Conservation (phyloP, 1,140 invertebrate species). For the Archivesica marissinica region DNA sequence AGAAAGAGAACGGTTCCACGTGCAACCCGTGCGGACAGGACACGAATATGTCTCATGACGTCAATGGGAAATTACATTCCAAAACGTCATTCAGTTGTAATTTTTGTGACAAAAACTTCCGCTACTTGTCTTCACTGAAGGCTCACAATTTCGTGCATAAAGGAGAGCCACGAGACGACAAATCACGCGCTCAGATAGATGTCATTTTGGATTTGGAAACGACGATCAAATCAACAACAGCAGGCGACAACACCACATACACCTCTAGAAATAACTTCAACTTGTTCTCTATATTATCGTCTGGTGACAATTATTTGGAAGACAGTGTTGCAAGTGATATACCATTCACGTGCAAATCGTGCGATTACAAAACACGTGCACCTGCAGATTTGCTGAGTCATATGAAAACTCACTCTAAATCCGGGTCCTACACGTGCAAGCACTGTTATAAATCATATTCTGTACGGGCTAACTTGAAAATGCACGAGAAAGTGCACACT, state of each 20-base stretch:
- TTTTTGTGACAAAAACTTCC: constrained; percentile 41
- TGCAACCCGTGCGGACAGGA: constrained; percentile 22
- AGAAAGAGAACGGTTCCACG: too few species aligned
- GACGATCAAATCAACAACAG: too few species aligned
- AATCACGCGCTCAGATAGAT: too few species aligned
- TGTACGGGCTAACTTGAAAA: constrained; percentile 11
- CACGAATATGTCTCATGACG: background rate
- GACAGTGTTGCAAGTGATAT: background rate
- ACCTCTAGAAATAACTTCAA: too few species aligned
- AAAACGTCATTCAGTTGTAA: background rate
- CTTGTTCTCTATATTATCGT: constrained; percentile 9
- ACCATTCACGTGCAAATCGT: constrained; percentile 37
- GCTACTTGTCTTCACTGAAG: constrained; percentile 19
- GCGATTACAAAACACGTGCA: constrained; percentile 21
- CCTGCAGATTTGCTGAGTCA: constrained; percentile 35
- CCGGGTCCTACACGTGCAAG: constrained; percentile 4
- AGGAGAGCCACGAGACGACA: constrained; percentile 17
- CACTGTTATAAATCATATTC: constrained; percentile 23
- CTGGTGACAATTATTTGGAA: background rate
- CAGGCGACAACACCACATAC: too few species aligned
- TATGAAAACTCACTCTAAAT: constrained; percentile 41
- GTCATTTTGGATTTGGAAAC: too few species aligned
- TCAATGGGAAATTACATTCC: too few species aligned
- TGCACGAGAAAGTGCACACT: constrained; percentile 42
- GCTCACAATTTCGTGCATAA: constrained; percentile 49